Evolutionary conservation across 1,140 invertebrate genomes (phyloP), one percentile per base, ranked within the genome.

Genomic region (Sycophila sp.): DNA sequence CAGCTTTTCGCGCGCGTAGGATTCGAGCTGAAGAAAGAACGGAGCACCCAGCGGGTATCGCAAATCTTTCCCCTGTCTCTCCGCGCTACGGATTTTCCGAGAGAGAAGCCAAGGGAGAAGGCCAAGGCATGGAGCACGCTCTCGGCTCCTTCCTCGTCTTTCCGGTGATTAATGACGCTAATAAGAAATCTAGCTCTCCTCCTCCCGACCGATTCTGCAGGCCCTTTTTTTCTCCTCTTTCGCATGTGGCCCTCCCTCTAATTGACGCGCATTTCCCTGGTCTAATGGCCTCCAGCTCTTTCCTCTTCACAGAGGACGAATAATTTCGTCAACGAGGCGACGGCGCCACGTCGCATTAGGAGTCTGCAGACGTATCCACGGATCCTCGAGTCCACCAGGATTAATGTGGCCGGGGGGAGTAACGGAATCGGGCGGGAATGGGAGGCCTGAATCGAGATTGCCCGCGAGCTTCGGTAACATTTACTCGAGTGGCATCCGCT

Each of bases 111-210:
- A n/a, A 4, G 24, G 47, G 24, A 24, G 4, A 13, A 49, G 19
- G 3, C 2, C 1, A 10, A 63, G 79, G 79, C 77, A 79, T 79
- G 78, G 82, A 82, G 80, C n/a, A 22, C 42, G 42, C 42, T 47
- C 42, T 47, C 42, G 17, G 42, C 42, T 65, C 51, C 42, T 45
- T 4, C 4, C 11, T 8, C 42, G 19, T 17, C 42, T 22, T 60
- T 47, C 42, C 40, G n/a, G 71, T 77, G 76, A 80, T 80, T 80
- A 80, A 77, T 80, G 72, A 72, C 69, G 73, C 78, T 80, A 79
- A 78, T 80, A 79, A 78, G 73, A 63, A 56, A 70, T 64, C 53
- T 51, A 49, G 55, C 49, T 34, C 30, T 8, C 11, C 55, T 28
- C 28, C n/a, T n/a, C n/a, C n/a, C n/a, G n/a, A n/a, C n/a, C n/a